Base-by-base conservation (phyloP, 2,888 invertebrate genomes). In the Hirtodrosophila alboralis region DNA sequence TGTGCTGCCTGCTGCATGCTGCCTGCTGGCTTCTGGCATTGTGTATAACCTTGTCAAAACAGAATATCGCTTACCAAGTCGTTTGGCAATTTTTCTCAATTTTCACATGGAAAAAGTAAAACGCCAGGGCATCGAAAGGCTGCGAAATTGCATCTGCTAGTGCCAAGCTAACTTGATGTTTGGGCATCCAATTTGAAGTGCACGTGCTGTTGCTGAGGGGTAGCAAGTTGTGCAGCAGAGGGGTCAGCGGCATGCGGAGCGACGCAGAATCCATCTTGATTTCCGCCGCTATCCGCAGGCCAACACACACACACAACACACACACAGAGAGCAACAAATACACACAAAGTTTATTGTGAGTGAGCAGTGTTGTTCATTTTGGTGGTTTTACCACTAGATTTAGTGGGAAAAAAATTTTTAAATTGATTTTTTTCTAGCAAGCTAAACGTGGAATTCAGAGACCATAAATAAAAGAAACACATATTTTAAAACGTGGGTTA, bases 41-140 rank as follows among this genome's bases (percentile, higher is more conserved):
- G 72, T 43, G 72, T 43, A 47, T 48, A 54, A 67, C 44, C 68
- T 74, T 73, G 70, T 66, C 78, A 71, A 77, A 75, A 75, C 61
- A 78, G 83, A 63, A 77, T 86, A 86, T 81, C 81, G 86, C 86
- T 86, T 81, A 86, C 86, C 84, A 77, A 80, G 75, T 80, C 80
- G 84, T 85, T 79, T 85, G 80, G 84, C 86, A 84, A 86, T 87
- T 84, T 86, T 86, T 87, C 87, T 86, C 85, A 84, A 86, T 85
- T 85, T 87, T 84, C 86, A 86, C 81, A 81, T 69, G 62, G 61
- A 68, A 78, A 68, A 78, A 68, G 69, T 58, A 54, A 74, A 79
- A 38, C 51, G 62, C 45, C 12, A 9, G 36, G 26, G 23, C 38
- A 56, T 63, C 61, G 59, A 65, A 45, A 65, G 56, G 63, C 63